These are phyloP conservation scores for Crenichthys baileyi DNA, from an alignment of 2,797 vertebrate species.

Conservation along the genomic window DNA sequence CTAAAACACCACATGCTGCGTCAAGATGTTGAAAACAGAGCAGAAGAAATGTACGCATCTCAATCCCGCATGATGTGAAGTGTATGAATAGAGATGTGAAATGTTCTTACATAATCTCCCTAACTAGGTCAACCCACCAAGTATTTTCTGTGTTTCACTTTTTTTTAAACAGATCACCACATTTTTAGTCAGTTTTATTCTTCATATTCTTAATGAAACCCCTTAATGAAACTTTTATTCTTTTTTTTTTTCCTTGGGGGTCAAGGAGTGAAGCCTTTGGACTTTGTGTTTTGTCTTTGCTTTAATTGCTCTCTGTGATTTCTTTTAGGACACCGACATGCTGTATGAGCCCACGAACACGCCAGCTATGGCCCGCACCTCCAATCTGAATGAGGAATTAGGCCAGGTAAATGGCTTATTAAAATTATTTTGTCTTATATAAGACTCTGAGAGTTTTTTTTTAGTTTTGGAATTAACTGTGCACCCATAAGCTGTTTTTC, in stretches of 20 bases:
- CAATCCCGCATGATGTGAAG: slow-evolving; percentile 9
- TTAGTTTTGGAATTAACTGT: background rate
- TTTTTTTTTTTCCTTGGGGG: background rate
- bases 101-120: slow-evolving; percentile 13
- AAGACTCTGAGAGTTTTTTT: background rate
- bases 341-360: slow-evolving; percentile 94
- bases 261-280: background rate
- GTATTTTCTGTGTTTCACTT: slow-evolving; percentile 19
- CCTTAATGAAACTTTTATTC: slow-evolving; percentile 26
- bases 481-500: background rate
- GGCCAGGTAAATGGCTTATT: slow-evolving; percentile 87
- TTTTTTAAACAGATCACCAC: slow-evolving; percentile 26
- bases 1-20: too few relatives aligned
- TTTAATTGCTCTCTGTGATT: slow-evolving; percentile 21
- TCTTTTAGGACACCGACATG: slow-evolving; percentile 93
- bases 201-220: slow-evolving; percentile 49
- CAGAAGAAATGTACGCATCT: background rate
- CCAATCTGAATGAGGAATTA: slow-evolving; percentile 97
- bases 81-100: slow-evolving; percentile 12
- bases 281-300: background rate
- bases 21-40: background rate
- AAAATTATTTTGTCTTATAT: background rate
- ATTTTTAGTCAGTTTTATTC: slow-evolving; percentile 39
- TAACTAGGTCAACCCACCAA: slow-evolving; percentile 53
- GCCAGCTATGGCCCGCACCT: slow-evolving; percentile 95